A percentile compares a stretch with the other conserved stretches of the same genome.
phyloP scores from a whole-genome alignment of 2,797 vertebrate species.

The Onychomys leucogaster region DNA sequence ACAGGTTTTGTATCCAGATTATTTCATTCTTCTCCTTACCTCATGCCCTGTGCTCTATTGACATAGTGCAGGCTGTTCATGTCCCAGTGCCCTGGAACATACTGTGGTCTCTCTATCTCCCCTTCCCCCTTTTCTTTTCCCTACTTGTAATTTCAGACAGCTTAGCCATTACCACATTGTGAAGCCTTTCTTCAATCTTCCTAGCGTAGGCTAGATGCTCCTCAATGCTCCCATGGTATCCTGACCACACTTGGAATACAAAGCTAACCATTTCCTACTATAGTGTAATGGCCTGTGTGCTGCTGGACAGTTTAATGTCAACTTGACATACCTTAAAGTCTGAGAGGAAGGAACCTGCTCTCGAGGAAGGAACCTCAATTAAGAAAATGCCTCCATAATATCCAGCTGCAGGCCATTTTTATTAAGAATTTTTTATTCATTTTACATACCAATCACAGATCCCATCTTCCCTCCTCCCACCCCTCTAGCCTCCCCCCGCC shows the following conservation, averaged over 20 bases:
- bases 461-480: no score
- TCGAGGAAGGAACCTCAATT: not conserved
- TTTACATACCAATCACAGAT: no score
- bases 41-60: not conserved
- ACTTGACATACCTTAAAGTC: not conserved
- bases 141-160: not conserved
- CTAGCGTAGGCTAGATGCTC: not conserved
- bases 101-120: not conserved
- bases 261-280: not conserved
- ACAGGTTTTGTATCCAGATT: not conserved
- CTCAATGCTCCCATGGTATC: not conserved
- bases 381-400: not conserved
- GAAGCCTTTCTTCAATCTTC: constrained; percentile 4
- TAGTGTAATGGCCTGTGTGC: not conserved
- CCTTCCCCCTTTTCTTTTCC: not conserved
- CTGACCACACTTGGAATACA: constrained; percentile 10
- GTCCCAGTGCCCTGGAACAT: not conserved
- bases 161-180: not conserved
- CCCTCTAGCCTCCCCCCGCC: no score
- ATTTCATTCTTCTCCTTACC: not conserved
- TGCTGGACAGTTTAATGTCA: no score
- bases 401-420: not conserved
- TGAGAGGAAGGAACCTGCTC: not conserved
- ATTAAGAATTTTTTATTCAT: no score
- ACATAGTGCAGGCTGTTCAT: not conserved